Percentiles rank a stretch among this genome's conserved stretches.
phyloP scores from a whole-genome alignment of 1,140 invertebrate species.

The Chrysopa pallens region DNA sequence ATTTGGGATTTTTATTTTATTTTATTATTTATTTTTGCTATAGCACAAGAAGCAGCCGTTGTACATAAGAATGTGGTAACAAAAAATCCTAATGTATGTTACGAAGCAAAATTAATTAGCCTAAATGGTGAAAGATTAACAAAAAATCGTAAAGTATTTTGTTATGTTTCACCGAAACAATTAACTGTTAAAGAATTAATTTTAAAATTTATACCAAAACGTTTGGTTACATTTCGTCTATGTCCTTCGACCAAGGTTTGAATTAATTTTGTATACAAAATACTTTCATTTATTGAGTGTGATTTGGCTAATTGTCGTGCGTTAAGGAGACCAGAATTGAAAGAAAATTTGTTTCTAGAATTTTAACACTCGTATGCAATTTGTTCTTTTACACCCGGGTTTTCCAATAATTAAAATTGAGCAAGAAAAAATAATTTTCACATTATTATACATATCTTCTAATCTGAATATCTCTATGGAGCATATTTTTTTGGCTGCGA shows the following conservation, averaged over 20 bases:
- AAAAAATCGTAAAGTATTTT: slow-evolving; percentile 73
- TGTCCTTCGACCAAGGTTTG: slow-evolving; percentile 79
- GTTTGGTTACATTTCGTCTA: slow-evolving; percentile 78
- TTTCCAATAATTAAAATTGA: too few relatives aligned
- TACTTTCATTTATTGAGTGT: slow-evolving; percentile 4
- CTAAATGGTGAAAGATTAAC: slow-evolving; percentile 39
- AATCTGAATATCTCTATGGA: too few relatives aligned
- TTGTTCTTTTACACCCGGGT: too few relatives aligned
- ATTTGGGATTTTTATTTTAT: not conserved
- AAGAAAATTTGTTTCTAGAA: too few relatives aligned
- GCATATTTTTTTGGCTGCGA: too few relatives aligned
- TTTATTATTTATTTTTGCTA: slow-evolving; percentile 14
- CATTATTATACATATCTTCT: too few relatives aligned
- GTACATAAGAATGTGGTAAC: slow-evolving; percentile 76
- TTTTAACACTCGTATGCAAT: too few relatives aligned
- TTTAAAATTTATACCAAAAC: slow-evolving; percentile 79
- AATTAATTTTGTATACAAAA: not conserved
- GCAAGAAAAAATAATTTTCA: too few relatives aligned
- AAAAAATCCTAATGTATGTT: slow-evolving; percentile 68
- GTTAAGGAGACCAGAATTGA: too few relatives aligned
- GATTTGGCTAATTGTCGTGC: not conserved
- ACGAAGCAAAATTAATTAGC: slow-evolving; percentile 64
- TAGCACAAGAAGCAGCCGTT: slow-evolving; percentile 60
- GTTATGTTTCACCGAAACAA: slow-evolving; percentile 76
- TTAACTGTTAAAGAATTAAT: slow-evolving; percentile 84